These are phyloP conservation scores for Eupithecia exiguata DNA, from an alignment of 2,888 invertebrate species.

Conservation along the genomic window DNA sequence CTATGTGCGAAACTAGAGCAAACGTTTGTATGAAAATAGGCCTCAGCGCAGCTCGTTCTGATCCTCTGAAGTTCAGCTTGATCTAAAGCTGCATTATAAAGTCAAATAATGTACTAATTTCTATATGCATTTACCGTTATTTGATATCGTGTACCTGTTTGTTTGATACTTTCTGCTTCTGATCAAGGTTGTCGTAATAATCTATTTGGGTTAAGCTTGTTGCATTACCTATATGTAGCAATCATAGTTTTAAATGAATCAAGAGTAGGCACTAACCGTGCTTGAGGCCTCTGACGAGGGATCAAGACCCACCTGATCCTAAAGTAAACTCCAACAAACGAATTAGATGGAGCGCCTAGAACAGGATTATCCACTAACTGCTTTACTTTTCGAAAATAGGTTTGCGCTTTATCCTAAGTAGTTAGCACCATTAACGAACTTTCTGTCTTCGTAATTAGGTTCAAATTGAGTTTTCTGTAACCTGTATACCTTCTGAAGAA, in stretches of 20 bases:
- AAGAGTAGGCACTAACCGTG: conserved; percentile 55
- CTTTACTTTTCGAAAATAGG: conserved; percentile 58
- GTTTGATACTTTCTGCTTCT: not conserved
- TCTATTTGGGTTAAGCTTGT: not conserved
- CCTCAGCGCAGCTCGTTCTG: not conserved
- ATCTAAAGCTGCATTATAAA: not conserved
- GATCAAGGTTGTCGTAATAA: not conserved
- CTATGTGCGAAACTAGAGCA: conserved; percentile 9
- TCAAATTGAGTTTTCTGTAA: conserved; percentile 34
- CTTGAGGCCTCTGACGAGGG: conserved; percentile 53
- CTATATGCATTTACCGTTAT: not conserved
- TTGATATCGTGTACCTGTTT: not conserved
- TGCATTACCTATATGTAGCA: not conserved
- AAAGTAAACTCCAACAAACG: conserved; percentile 64
- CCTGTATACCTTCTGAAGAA: conserved; percentile 7
- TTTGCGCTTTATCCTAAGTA: conserved; percentile 45
- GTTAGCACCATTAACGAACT: conserved; percentile 39
- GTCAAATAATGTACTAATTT: conserved; percentile 1
- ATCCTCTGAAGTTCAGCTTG: not conserved
- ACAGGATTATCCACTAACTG: conserved; percentile 64
- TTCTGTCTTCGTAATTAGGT: conserved; percentile 38
- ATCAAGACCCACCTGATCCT: conserved; percentile 65
- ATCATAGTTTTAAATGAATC: conserved; percentile 49
- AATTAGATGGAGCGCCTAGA: conserved; percentile 65
- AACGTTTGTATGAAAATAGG: conserved; percentile 2